phyloP scores from a whole-genome alignment of 2,113 vertebrate genomes.

The Ciconia maguari region DNA sequence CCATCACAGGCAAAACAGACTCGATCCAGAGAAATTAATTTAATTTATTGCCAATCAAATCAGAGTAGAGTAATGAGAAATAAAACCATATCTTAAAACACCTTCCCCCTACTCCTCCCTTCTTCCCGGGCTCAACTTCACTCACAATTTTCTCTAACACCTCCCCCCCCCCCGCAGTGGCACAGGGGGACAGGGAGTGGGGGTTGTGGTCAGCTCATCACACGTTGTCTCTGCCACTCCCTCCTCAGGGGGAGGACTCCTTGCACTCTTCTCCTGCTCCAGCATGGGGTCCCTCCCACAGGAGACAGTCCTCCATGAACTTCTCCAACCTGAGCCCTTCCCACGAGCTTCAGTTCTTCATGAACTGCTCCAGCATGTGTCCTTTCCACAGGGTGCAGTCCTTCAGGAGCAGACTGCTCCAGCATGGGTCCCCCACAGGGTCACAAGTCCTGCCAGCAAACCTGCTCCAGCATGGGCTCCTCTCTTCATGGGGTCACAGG shows the following conservation, averaged over 20 bases:
- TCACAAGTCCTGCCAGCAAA: background rate
- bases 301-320: background rate
- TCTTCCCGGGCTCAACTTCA: background rate
- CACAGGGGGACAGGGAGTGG: background rate
- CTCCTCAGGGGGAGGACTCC: background rate
- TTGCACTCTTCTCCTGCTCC: background rate
- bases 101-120: background rate
- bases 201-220: background rate
- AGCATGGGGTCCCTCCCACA: fast-evolving
- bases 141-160: background rate
- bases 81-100: background rate
- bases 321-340: background rate
- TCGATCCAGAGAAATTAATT: background rate
- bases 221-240: background rate
- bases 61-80: background rate
- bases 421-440: background rate
- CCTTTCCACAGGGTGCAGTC: background rate
- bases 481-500: too few species aligned
- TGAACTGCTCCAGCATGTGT: background rate
- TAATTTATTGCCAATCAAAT: background rate
- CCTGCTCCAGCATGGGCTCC: background rate
- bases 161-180: background rate
- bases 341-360: background rate
- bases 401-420: background rate
- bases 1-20: background rate